phyloP scores from a whole-genome alignment of 2,113 vertebrate species.

The Nyctereutes procyonoides region DNA sequence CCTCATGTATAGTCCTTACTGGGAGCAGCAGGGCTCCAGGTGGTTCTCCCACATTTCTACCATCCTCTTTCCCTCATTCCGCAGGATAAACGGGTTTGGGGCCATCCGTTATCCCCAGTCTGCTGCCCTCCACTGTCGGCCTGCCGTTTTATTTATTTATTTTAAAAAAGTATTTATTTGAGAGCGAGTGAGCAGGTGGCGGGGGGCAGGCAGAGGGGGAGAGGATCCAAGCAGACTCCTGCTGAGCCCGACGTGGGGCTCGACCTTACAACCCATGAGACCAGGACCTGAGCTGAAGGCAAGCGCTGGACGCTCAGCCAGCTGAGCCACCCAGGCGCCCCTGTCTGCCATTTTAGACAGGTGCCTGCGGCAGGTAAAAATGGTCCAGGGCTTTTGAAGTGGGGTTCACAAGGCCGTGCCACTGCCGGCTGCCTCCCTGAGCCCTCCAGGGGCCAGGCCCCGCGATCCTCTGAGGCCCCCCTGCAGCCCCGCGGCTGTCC shows the following conservation, averaged over 20 bases:
- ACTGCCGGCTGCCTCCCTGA: not conserved
- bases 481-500: constrained; percentile 80
- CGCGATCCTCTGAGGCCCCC: constrained; percentile 81
- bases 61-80: not conserved
- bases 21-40: not conserved
- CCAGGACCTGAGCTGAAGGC: not conserved
- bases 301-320: not conserved
- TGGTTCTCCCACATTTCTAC: not conserved
- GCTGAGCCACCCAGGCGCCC: not conserved
- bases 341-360: not conserved
- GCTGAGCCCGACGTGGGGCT: not conserved
- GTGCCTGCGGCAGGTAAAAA: not conserved
- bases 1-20: not conserved
- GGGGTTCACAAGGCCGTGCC: not conserved
- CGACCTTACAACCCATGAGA: not conserved
- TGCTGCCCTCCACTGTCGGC: not conserved
- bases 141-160: not conserved
- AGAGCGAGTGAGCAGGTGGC: not conserved
- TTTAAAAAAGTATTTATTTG: not conserved
- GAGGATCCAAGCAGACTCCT: not conserved
- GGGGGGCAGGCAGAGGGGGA: not conserved
- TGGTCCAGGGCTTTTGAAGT: constrained; percentile 56
- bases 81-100: not conserved
- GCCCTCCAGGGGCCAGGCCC: constrained; percentile 78
- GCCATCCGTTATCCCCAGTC: not conserved